These are phyloP conservation scores for Peromyscus californicus DNA, from an alignment of 2,113 vertebrate genomes.

Conservation along the genomic window DNA sequence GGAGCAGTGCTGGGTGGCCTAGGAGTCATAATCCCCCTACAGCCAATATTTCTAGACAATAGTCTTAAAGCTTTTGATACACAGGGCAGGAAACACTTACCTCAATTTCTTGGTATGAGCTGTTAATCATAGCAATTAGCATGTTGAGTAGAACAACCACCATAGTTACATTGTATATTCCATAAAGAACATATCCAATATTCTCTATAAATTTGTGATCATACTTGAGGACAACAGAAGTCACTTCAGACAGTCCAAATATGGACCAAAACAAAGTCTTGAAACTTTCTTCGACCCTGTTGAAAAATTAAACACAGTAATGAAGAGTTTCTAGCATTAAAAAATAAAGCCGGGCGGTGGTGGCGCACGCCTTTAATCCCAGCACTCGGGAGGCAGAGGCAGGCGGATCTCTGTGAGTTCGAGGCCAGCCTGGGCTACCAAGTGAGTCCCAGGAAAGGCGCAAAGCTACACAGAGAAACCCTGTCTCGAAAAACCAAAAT, in stretches of 20 bases:
- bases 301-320: slow-evolving; percentile 57
- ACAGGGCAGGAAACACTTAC: slow-evolving; percentile 80
- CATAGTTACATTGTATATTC: slow-evolving; percentile 95
- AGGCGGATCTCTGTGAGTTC: no score
- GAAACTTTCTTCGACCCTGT: slow-evolving; percentile 94
- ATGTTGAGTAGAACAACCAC: slow-evolving; percentile 95
- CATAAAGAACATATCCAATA: slow-evolving; percentile 94
- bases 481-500: no score
- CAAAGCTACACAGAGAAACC: no score
- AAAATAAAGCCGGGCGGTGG: no score
- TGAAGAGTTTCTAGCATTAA: slow-evolving; percentile 1
- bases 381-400: no score
- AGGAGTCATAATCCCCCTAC: not conserved
- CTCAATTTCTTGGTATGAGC: slow-evolving; percentile 95
- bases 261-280: slow-evolving; percentile 96
- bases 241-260: slow-evolving; percentile 94
- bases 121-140: slow-evolving; percentile 96
- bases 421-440: no score
- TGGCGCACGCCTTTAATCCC: no score
- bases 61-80: not conserved
- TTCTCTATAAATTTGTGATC: slow-evolving; percentile 96
- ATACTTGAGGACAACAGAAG: slow-evolving; percentile 94
- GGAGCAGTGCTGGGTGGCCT: not conserved
- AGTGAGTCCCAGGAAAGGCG: no score
- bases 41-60: not conserved